A percentile compares a stretch with the other conserved stretches of the same genome.
These are phyloP conservation scores for Macrotrachela quadricornifera DNA, from an alignment of 1,140 invertebrate species.

Conservation along the genomic window DNA sequence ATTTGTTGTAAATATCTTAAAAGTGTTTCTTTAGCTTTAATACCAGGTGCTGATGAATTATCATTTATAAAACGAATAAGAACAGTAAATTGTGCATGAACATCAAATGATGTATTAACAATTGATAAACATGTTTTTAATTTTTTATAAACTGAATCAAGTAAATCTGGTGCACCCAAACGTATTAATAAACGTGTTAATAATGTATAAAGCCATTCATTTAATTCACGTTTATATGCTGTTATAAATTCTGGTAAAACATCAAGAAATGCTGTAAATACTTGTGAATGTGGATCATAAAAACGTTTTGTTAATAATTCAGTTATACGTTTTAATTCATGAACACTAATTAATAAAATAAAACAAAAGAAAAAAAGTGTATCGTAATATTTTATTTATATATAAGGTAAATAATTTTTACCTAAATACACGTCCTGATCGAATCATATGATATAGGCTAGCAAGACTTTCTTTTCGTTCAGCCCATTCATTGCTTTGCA, in stretches of 20 bases:
- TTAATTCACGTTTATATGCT: slow-evolving; percentile 60
- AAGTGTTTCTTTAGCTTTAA: slow-evolving; percentile 36
- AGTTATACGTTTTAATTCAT: slow-evolving; percentile 54
- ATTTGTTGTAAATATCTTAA: slow-evolving; percentile 29
- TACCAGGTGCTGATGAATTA: slow-evolving; percentile 68
- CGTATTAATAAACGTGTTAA: slow-evolving; percentile 58
- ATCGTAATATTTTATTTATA: no score
- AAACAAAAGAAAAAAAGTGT: no score
- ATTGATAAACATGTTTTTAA: slow-evolving; percentile 63
- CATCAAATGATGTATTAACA: slow-evolving; percentile 50
- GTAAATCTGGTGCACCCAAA: slow-evolving; percentile 54
- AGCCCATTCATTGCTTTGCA: slow-evolving; percentile 65
- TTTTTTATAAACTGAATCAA: slow-evolving; percentile 68
- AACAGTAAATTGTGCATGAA: slow-evolving; percentile 40
- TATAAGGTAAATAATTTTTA: slow-evolving; percentile 16
- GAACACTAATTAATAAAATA: slow-evolving; percentile 16
- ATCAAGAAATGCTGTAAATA: slow-evolving; percentile 74
- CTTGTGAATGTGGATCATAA: slow-evolving; percentile 64
- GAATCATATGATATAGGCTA: slow-evolving; percentile 50
- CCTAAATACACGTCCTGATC: slow-evolving; percentile 36
- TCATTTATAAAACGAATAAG: slow-evolving; percentile 58
- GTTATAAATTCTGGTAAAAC: slow-evolving; percentile 64
- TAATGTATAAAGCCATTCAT: slow-evolving; percentile 70
- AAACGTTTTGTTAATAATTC: slow-evolving; percentile 87
- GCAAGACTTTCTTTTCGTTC: slow-evolving; percentile 74